Base-by-base conservation (phyloP, 1,140 invertebrate species). In the Araneus ventricosus region DNA sequence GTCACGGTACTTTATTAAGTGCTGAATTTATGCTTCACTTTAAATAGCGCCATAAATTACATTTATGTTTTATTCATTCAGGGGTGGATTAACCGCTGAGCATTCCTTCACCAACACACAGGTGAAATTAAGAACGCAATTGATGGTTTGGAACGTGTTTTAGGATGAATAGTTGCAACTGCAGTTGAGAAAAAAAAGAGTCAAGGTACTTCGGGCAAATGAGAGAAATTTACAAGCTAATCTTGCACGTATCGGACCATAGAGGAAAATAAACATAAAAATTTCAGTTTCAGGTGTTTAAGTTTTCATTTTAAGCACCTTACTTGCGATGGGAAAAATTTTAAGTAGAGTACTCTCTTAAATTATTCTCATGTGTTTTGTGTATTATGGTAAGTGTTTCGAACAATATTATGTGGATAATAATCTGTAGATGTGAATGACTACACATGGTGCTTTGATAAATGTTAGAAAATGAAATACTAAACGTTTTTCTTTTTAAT, bases 21-120 rank as follows among this genome's bases (percentile, higher is more conserved):
- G 87, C n/a, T 67, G 87, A 88, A 88, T 88, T 88, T 88, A 88
- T 75, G 87, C 87, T 4, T n/a, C 63, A 45, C 37, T 57, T 88
- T 88, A 88, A 88, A 88, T 67, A 52, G 87, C 27, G 61, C 27
- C 37, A 75, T 88, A 88, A 88, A 88, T 88, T 88, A n/a, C 39
- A 34, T 75, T 88, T 88, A 88, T 88, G 87, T 88, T 88, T 88
- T 88, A 88, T 88, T 88, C 87, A 88, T 70, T 86, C 22, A 34
- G 27, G 39, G 57, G n/a, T n/a, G 52, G 27, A 37, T 61, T 87
- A 87, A 30, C 39, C 82, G 14, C 24, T 22, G 39, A 34, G 10
- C 30, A 34, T 75, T 34, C 10, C 70, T 63, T 37, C 39, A 84
- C 82, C 34, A n/a, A 22, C n/a, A 24, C 39, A 34, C 41, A 57